A percentile compares a stretch with the other conserved stretches of the same genome.
Conservation (phyloP, 1,140 invertebrate genomes). For the Lepidurus apus region DNA sequence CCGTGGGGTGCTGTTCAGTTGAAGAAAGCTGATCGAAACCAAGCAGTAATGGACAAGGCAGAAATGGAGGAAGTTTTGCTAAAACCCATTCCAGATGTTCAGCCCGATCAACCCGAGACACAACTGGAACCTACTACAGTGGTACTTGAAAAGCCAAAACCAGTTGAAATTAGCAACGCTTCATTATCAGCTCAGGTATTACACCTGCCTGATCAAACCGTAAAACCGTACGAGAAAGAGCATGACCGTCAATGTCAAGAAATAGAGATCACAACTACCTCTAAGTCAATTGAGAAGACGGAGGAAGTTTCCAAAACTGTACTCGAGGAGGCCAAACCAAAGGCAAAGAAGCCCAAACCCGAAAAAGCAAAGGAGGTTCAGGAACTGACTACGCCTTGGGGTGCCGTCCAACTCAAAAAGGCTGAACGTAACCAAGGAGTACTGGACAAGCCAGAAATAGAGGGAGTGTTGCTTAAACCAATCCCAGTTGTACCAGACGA, state of each 20-base stretch:
- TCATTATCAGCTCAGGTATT: too few relatives aligned
- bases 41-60: neutral
- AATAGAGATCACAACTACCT: neutral
- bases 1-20: neutral
- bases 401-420: neutral
- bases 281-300: neutral
- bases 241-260: neutral
- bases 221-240: neutral
- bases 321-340: neutral
- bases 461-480: neutral
- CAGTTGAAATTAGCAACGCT: too few relatives aligned
- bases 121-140: too few relatives aligned
- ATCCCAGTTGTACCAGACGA: neutral
- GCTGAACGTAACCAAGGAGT: neutral
- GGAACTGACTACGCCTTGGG: neutral
- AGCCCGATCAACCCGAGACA: too few relatives aligned
- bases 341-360: neutral
- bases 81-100: neutral
- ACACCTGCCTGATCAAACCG: neutral
- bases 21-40: neutral
- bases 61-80: neutral
- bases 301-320: neutral
- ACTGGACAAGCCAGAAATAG: neutral
- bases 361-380: neutral
- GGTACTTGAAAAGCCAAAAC: too few relatives aligned